These are phyloP conservation scores for Hirtodrosophila confusa DNA, from an alignment of 2,888 invertebrate species.

Conservation along the genomic window DNA sequence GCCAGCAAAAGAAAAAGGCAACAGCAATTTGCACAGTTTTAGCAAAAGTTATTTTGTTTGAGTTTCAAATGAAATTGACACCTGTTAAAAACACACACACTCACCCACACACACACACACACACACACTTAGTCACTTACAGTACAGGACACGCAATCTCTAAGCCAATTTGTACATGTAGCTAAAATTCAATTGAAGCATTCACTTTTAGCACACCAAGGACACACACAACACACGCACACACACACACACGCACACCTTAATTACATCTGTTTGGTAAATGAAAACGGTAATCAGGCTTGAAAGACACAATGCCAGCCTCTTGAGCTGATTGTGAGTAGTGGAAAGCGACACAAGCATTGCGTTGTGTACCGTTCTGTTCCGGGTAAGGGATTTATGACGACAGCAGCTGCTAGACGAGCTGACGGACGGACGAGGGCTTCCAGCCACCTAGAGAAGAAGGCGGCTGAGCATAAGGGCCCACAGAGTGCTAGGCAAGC, in stretches of 20 bases:
- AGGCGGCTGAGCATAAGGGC: constrained; percentile 17
- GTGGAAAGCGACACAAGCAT: constrained; percentile 23
- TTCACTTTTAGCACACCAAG: constrained; percentile 45
- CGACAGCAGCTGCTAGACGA: constrained; percentile 65
- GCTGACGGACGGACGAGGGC: constrained; percentile 29
- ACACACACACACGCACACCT: constrained; percentile 53
- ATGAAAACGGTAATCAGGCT: constrained; percentile 79
- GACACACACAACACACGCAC: constrained; percentile 18
- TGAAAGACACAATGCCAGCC: constrained; percentile 72
- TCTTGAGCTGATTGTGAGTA: constrained; percentile 54
- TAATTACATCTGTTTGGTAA: constrained; percentile 79
- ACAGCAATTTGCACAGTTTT: constrained; percentile 68
- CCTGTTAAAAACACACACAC: constrained; percentile 63
- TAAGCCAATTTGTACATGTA: constrained; percentile 76
- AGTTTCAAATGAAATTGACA: constrained; percentile 78
- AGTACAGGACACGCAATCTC: constrained; percentile 58
- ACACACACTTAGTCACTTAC: constrained; percentile 1
- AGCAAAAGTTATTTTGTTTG: constrained; percentile 66
- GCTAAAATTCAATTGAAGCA: constrained; percentile 76
- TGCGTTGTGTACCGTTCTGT: background rate
- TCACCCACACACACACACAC: constrained; percentile 19
- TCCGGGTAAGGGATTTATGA: constrained; percentile 65
- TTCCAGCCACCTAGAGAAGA: background rate
- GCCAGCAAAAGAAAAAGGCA: constrained; percentile 49
- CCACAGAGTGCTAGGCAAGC: constrained; percentile 14